These are phyloP conservation scores for Rhagophthalmus giganteus DNA, from an alignment of 2,888 invertebrate genomes.

Conservation along the genomic window DNA sequence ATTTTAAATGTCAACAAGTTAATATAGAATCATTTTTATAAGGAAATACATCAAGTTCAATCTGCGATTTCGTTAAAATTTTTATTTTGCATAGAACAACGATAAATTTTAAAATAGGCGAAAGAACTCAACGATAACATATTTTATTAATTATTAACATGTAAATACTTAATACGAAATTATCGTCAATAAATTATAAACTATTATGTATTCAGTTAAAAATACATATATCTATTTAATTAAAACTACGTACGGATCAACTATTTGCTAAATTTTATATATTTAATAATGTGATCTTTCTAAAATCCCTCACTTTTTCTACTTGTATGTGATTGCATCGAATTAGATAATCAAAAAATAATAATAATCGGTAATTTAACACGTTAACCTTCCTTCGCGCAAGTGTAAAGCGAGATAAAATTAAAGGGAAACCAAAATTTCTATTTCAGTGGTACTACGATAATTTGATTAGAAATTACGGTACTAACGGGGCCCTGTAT, in stretches of 20 bases:
- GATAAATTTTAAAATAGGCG: conserved; percentile 13
- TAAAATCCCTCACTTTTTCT: conserved; percentile 19
- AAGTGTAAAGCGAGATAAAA: too few relatives aligned
- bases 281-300: conserved; percentile 53
- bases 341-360: conserved; percentile 50
- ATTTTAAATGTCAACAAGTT: not conserved
- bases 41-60: conserved; percentile 5
- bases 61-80: conserved; percentile 6
- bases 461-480: conserved; percentile 7
- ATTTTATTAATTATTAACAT: conserved; percentile 42
- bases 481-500: conserved; percentile 24
- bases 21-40: conserved; percentile 2
- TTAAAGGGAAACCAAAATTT: too few relatives aligned
- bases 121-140: conserved; percentile 34
- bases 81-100: conserved; percentile 17
- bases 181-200: conserved; percentile 48
- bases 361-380: too few relatives aligned
- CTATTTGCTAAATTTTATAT: conserved; percentile 54
- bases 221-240: conserved; percentile 51
- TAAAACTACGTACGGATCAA: conserved; percentile 55
- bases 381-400: too few relatives aligned
- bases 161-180: conserved; percentile 45
- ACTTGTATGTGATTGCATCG: conserved; percentile 47
- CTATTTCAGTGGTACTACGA: too few relatives aligned
- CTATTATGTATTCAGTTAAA: conserved; percentile 52